Conservation (phyloP, 2,888 invertebrate genomes). For the Ommatoiulus sabulosus region DNA sequence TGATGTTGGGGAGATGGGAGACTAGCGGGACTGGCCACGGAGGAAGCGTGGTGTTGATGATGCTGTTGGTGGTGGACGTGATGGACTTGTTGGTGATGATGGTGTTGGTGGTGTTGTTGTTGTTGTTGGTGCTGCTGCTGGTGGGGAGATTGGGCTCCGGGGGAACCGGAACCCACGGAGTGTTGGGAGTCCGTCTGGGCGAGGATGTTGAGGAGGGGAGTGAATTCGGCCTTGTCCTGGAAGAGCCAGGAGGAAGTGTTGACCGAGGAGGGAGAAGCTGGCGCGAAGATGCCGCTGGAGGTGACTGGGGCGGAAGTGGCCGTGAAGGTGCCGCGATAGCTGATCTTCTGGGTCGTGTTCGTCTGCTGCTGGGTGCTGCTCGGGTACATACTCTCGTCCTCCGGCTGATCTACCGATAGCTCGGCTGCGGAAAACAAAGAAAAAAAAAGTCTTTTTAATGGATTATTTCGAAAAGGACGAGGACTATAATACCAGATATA, state of each 20-base stretch:
- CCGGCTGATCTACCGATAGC: constrained; percentile 59
- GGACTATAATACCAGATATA: too few species aligned
- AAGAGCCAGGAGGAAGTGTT: constrained; percentile 57
- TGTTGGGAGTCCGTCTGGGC: constrained; percentile 54
- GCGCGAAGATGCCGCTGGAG: not conserved
- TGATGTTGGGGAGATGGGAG: constrained; percentile 63
- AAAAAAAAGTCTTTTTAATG: not conserved
- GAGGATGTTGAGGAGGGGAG: constrained; percentile 59
- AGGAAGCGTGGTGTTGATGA: constrained; percentile 10
- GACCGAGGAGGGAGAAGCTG: constrained; percentile 18
- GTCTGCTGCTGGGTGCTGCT: constrained; percentile 62
- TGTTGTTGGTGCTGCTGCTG: constrained; percentile 50
- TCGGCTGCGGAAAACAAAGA: constrained; percentile 57
- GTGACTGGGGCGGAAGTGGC: constrained; percentile 69
- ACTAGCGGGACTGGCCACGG: constrained; percentile 54
- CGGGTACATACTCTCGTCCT: constrained; percentile 60
- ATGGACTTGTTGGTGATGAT: not conserved
- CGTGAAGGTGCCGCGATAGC: constrained; percentile 79
- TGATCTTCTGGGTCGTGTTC: constrained; percentile 66
- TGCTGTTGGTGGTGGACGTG: constrained; percentile 52
- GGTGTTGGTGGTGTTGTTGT: constrained; percentile 32
- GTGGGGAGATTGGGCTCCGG: constrained; percentile 59
- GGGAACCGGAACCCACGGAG: constrained; percentile 62
- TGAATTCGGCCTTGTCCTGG: constrained; percentile 57
- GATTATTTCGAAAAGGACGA: too few species aligned